phyloP scores from a whole-genome alignment of 2,113 vertebrate species.

The Rhinoderma darwinii region DNA sequence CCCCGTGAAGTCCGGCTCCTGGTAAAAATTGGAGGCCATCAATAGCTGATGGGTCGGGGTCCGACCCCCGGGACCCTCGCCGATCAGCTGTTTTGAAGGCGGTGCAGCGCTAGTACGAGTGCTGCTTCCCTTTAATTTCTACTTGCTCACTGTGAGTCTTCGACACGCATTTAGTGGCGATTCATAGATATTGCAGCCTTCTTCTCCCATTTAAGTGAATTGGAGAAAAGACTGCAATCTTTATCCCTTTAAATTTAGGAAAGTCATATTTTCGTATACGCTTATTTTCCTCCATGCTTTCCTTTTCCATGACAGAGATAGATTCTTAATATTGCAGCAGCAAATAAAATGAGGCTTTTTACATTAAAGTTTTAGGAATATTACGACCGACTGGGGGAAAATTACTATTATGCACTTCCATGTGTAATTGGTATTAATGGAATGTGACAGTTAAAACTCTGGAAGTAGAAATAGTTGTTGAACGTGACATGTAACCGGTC shows the following conservation, averaged over 20 bases:
- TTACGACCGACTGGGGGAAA: not conserved
- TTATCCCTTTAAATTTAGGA: not conserved
- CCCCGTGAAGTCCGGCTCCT: no score
- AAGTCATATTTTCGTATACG: not conserved
- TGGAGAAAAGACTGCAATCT: no score
- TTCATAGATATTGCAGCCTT: no score
- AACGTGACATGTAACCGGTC: not conserved
- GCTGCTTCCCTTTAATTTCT: no score
- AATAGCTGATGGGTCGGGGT: no score
- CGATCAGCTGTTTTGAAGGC: no score
- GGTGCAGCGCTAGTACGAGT: no score
- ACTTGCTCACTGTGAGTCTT: no score
- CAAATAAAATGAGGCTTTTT: not conserved
- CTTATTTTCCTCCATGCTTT: not conserved
- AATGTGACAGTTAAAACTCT: conserved; percentile 9
- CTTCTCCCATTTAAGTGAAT: no score
- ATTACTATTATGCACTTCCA: not conserved
- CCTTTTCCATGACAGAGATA: not conserved
- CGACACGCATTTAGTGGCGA: no score
- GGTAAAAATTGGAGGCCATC: no score
- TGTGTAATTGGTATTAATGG: conserved; percentile 16
- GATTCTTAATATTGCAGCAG: not conserved
- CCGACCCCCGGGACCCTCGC: no score
- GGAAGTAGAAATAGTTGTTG: not conserved
- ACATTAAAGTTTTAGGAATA: conserved; percentile 10